phyloP scores from a whole-genome alignment of 2,797 vertebrate genomes.

The Sebastes matsubarae region DNA sequence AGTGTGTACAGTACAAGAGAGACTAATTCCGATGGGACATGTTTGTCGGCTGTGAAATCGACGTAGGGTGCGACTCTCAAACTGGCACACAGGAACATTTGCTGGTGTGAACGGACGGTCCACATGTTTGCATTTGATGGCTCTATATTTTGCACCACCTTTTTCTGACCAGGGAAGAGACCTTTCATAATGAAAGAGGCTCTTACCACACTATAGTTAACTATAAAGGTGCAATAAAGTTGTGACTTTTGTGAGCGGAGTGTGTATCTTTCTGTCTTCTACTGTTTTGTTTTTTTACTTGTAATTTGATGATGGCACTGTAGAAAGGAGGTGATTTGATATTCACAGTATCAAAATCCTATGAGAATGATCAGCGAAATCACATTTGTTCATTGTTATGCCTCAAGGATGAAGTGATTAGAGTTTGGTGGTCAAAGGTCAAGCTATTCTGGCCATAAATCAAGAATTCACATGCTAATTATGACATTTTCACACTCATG shows the following conservation, averaged over 20 bases:
- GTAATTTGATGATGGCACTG: background rate
- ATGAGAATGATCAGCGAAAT: background rate
- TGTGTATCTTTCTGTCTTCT: slow-evolving; percentile 8
- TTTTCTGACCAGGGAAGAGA: slow-evolving; percentile 77
- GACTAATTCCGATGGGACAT: slow-evolving; percentile 45
- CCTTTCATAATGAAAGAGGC: slow-evolving; percentile 79
- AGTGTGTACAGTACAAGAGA: slow-evolving; percentile 62
- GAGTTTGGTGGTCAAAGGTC: too few relatives aligned
- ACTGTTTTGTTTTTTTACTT: background rate
- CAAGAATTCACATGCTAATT: too few relatives aligned
- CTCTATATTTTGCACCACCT: slow-evolving; percentile 78
- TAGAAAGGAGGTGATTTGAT: background rate
- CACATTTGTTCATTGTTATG: background rate
- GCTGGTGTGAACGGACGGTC: slow-evolving; percentile 52
- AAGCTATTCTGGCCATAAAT: too few relatives aligned
- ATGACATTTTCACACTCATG: too few relatives aligned
- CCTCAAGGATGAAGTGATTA: too few relatives aligned
- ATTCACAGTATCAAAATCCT: background rate
- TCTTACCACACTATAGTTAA: slow-evolving; percentile 69
- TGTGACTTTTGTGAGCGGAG: slow-evolving; percentile 79
- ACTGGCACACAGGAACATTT: slow-evolving; percentile 52
- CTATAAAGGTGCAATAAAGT: slow-evolving; percentile 86
- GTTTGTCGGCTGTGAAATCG: slow-evolving; percentile 62
- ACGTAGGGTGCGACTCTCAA: slow-evolving; percentile 47
- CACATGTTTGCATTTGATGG: slow-evolving; percentile 74